Conservation (phyloP, 2,888 invertebrate species). For the Lumbricus terrestris region DNA sequence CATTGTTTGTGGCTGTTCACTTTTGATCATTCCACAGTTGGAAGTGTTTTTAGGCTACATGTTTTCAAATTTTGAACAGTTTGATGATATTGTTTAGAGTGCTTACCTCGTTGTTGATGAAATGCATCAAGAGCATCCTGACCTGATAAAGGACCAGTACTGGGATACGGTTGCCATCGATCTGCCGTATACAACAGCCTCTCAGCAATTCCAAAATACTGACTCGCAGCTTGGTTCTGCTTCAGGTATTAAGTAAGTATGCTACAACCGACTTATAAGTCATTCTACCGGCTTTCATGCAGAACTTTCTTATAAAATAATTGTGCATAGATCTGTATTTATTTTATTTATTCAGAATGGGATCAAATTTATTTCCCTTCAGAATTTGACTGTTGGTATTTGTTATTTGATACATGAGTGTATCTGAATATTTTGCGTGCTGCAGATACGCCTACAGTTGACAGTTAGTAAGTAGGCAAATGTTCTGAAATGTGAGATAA, state of each 20-base stretch:
- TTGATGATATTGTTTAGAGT: constrained; percentile 66
- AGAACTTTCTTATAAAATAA: neutral
- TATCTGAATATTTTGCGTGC: too few relatives aligned
- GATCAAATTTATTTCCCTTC: too few relatives aligned
- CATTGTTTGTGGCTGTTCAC: neutral
- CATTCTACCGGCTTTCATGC: too few relatives aligned
- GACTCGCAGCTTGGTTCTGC: constrained; percentile 78
- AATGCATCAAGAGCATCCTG: constrained; percentile 89
- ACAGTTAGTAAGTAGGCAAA: too few relatives aligned
- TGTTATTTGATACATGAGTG: too few relatives aligned
- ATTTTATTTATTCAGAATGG: too few relatives aligned
- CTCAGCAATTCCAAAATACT: constrained; percentile 77
- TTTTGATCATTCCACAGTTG: neutral
- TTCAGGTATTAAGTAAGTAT: constrained; percentile 43
- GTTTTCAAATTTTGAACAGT: neutral
- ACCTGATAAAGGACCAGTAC: constrained; percentile 79
- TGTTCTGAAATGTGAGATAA: too few relatives aligned
- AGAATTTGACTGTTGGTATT: too few relatives aligned
- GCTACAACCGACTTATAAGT: neutral
- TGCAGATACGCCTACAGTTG: too few relatives aligned
- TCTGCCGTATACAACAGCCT: constrained; percentile 68
- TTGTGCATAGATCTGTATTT: too few relatives aligned
- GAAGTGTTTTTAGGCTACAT: too few relatives aligned
- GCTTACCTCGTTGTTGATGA: constrained; percentile 89
- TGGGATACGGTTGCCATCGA: constrained; percentile 57